These are phyloP conservation scores for Hemibagrus wyckioides DNA, from an alignment of 2,113 vertebrate genomes.

Conservation along the genomic window DNA sequence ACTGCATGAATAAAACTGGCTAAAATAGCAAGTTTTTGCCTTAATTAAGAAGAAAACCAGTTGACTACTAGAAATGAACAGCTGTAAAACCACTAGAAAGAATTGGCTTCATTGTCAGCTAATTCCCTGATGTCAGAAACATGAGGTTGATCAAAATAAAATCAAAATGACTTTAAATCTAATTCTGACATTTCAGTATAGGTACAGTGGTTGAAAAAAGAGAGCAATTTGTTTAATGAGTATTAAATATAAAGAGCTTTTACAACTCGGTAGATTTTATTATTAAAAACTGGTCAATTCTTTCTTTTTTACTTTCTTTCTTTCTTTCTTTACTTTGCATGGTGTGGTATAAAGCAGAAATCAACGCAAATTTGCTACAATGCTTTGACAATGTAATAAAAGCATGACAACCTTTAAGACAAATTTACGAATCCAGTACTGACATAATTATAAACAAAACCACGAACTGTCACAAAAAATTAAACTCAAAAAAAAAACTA, in stretches of 20 bases:
- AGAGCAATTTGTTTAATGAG: neutral
- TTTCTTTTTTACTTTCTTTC: neutral
- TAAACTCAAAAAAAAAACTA: neutral
- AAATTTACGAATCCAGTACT: neutral
- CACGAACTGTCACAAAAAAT: neutral
- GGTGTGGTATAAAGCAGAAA: neutral
- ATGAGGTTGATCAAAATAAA: neutral
- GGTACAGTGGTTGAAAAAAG: neutral
- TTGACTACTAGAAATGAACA: neutral
- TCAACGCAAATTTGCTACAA: neutral
- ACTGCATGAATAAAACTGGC: neutral
- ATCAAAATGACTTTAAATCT: neutral
- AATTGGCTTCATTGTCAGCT: neutral
- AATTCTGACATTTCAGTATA: neutral
- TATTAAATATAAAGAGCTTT: neutral
- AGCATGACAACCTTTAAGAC: neutral
- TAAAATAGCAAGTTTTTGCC: neutral
- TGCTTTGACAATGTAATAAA: neutral
- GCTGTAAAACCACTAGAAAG: neutral
- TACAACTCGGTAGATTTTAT: neutral
- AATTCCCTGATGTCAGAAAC: neutral
- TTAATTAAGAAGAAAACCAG: neutral
- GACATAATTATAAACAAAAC: neutral
- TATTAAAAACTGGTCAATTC: neutral
- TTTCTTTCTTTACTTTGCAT: neutral